phyloP scores from a whole-genome alignment of 2,888 invertebrate genomes.

The Drosophila prolongata region DNA sequence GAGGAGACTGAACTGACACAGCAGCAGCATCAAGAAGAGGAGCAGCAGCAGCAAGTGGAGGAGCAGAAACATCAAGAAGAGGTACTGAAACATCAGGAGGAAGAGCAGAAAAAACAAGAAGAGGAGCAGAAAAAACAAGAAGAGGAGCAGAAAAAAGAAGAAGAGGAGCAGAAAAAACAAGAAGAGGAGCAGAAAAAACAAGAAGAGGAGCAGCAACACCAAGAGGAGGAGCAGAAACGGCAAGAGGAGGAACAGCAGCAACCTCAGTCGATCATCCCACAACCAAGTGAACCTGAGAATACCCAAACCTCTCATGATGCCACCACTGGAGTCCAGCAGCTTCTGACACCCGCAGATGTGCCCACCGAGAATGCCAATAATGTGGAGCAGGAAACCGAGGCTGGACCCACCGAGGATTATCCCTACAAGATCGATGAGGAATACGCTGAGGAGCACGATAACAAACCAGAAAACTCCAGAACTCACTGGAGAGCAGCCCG shows the following conservation, averaged over 20 bases:
- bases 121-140: slow-evolving; percentile 7
- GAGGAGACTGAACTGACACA: slow-evolving; percentile 67
- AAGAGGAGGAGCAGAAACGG: slow-evolving; percentile 6
- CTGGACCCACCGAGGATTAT: slow-evolving; percentile 77
- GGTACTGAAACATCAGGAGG: slow-evolving; percentile 3
- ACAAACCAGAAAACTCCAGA: slow-evolving; percentile 49
- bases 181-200: slow-evolving; percentile 8
- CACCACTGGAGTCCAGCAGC: slow-evolving; percentile 64
- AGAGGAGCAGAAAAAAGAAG: slow-evolving; percentile 4
- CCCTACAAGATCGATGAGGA: slow-evolving; percentile 83
- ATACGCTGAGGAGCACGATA: slow-evolving; percentile 68
- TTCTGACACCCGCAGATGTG: slow-evolving; percentile 63
- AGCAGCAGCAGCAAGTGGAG: slow-evolving; percentile 10
- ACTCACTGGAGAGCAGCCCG: slow-evolving; percentile 10
- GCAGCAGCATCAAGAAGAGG: slow-evolving; percentile 34
- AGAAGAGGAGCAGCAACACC: slow-evolving; percentile 9
- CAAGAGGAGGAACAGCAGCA: neutral
- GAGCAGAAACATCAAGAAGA: slow-evolving; percentile 4
- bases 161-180: slow-evolving; percentile 1
- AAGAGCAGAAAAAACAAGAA: slow-evolving; percentile 5
- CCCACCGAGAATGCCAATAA: slow-evolving; percentile 52
- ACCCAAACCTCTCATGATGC: slow-evolving; percentile 11
- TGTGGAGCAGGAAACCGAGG: slow-evolving; percentile 53
- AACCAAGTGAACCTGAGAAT: neutral
- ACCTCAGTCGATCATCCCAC: neutral